Evolutionary conservation across 1,140 invertebrate species (phyloP).

Genomic region (Drosophila guanche): DNA sequence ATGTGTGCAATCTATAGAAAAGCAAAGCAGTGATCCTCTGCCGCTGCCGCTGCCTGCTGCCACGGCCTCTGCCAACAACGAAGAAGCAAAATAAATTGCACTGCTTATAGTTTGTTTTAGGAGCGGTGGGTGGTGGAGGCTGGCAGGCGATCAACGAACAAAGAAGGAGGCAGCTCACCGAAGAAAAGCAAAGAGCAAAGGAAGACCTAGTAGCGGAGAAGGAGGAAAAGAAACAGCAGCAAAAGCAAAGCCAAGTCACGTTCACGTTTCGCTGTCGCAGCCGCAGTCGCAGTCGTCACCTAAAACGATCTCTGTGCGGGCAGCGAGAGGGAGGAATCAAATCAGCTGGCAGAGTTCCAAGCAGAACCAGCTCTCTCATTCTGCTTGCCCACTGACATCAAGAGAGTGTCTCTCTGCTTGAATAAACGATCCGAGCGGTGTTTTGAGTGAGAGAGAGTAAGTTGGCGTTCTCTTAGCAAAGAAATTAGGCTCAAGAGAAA

Average conservation of each 20-base stretch:
- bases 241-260: constrained; percentile 36
- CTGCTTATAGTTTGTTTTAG: constrained; percentile 33
- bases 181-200: constrained; percentile 19
- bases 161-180: constrained; percentile 41
- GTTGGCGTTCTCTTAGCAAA: constrained; percentile 5
- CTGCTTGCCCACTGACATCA: no score
- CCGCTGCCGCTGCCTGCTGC: constrained; percentile 1
- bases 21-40: constrained; percentile 23
- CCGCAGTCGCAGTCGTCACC: neutral
- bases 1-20: constrained; percentile 29
- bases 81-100: constrained; percentile 39
- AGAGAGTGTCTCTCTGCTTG: no score
- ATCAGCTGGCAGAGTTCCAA: constrained; percentile 39
- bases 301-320: neutral
- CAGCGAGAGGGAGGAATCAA: constrained; percentile 12
- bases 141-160: constrained; percentile 62
- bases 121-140: constrained; percentile 17
- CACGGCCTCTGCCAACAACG: constrained; percentile 5
- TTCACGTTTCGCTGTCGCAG: constrained; percentile 61
- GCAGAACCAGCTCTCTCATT: constrained; percentile 17
- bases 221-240: constrained; percentile 20
- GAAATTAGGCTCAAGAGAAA: neutral
- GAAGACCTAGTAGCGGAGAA: neutral
- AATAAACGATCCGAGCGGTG: neutral
- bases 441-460: neutral